Percentiles rank a stretch among this genome's conserved stretches.
Evolutionary conservation across 2,888 invertebrate genomes (phyloP).

Genomic region (Opisthograptis luteolata): DNA sequence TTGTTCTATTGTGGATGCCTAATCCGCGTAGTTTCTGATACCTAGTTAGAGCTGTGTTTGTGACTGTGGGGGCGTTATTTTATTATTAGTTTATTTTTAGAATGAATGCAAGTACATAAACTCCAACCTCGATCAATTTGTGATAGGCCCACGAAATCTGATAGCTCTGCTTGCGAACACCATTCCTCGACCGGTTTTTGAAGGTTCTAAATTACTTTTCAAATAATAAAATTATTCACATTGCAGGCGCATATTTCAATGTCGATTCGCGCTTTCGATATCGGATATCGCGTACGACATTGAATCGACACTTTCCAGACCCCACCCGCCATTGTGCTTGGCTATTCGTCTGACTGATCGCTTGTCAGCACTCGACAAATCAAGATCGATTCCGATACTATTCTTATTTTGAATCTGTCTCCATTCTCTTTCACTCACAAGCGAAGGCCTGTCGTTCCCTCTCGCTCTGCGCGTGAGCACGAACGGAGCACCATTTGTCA

Average conservation of each 20-base stretch:
- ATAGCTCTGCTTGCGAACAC: constrained; percentile 8
- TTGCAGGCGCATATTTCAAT: constrained; percentile 58
- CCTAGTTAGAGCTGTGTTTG: too few species aligned
- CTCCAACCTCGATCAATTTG: constrained; percentile 4
- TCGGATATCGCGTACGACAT: constrained; percentile 58
- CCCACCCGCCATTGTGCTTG: constrained; percentile 68
- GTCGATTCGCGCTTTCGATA: constrained; percentile 67
- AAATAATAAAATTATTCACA: constrained; percentile 38
- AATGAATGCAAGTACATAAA: neutral
- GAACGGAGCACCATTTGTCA: constrained; percentile 71
- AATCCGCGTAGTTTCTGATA: too few species aligned
- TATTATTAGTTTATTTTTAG: too few species aligned
- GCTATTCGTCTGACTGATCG: constrained; percentile 66
- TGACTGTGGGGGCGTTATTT: too few species aligned
- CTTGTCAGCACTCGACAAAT: constrained; percentile 77
- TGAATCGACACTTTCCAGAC: constrained; percentile 56
- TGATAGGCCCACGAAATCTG: constrained; percentile 19
- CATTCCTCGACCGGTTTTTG: constrained; percentile 24
- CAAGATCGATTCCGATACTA: constrained; percentile 77
- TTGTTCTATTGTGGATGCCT: too few species aligned
- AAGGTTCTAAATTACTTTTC: constrained; percentile 30
- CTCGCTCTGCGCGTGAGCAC: constrained; percentile 50
- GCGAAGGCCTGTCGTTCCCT: constrained; percentile 29
- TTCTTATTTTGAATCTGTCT: constrained; percentile 68
- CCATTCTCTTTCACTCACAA: constrained; percentile 40